Evolutionary conservation across 2,113 vertebrate genomes (phyloP).

Genomic region (Ranitomeya variabilis): DNA sequence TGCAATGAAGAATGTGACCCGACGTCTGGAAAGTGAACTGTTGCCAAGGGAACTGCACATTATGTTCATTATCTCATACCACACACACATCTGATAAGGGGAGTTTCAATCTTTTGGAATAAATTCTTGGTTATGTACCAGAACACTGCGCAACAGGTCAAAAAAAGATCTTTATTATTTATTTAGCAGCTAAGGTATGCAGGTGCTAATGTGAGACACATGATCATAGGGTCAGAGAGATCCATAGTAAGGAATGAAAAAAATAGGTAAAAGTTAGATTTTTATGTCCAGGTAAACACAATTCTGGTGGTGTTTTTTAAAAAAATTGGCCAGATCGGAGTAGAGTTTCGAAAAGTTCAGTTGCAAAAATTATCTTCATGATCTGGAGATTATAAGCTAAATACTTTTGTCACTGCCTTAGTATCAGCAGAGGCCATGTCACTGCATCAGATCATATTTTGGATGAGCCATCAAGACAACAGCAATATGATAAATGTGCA

Average conservation of each 20-base stretch:
- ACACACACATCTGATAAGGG: conserved; percentile 71
- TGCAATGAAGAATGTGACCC: conserved; percentile 63
- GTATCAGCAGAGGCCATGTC: not conserved
- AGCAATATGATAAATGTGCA: not conserved
- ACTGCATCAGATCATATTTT: no score
- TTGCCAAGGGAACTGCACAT: conserved; percentile 62
- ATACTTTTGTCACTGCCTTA: not conserved
- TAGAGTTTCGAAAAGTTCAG: no score
- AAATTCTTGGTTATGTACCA: conserved; percentile 63
- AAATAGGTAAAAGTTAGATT: no score
- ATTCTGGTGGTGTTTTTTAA: no score
- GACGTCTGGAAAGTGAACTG: conserved; percentile 65
- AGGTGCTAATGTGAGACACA: conserved; percentile 77
- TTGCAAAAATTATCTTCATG: not conserved
- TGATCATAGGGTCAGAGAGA: conserved; percentile 55
- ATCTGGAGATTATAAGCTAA: not conserved
- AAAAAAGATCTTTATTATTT: conserved; percentile 61
- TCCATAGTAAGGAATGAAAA: not conserved
- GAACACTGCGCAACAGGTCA: conserved; percentile 65
- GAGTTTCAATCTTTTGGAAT: conserved; percentile 63
- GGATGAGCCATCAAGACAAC: no score
- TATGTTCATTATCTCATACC: conserved; percentile 67
- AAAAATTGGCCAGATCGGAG: no score
- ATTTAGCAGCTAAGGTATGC: conserved; percentile 73
- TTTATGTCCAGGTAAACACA: no score